A percentile compares a stretch with the other conserved stretches of the same genome.
These are phyloP conservation scores for Cyphomyrus discorhynchus DNA, from an alignment of 2,113 vertebrate genomes.

Conservation along the genomic window DNA sequence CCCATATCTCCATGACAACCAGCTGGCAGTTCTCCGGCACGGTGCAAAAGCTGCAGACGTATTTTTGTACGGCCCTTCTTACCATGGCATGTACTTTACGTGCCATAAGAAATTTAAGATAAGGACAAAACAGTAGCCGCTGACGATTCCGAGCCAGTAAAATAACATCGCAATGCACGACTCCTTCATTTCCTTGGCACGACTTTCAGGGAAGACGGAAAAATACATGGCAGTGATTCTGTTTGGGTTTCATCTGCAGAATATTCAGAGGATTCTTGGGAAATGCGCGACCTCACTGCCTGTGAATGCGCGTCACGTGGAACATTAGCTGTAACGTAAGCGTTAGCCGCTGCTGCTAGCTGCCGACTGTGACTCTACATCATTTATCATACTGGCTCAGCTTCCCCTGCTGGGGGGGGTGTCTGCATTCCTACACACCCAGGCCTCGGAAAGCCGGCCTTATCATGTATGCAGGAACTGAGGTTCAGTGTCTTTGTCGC, in stretches of 20 bases:
- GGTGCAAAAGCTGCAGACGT: constrained; percentile 14
- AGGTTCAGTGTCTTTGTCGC: neutral
- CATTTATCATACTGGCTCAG: neutral
- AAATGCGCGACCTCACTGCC: neutral
- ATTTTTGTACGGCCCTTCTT: constrained; percentile 19
- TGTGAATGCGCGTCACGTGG: neutral
- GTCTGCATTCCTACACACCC: neutral
- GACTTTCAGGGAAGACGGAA: neutral
- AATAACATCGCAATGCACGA: neutral
- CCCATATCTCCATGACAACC: constrained; percentile 61
- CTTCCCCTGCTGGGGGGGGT: neutral
- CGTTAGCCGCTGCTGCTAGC: neutral
- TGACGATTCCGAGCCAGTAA: neutral
- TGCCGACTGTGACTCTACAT: neutral
- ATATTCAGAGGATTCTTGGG: neutral
- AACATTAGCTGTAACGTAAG: neutral
- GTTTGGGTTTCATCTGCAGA: neutral
- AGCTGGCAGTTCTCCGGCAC: constrained; percentile 33
- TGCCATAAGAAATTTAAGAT: neutral
- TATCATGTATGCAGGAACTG: neutral
- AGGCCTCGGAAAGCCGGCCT: neutral
- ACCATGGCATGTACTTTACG: constrained; percentile 20
- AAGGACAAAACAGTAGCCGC: neutral
- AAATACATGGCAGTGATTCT: neutral
- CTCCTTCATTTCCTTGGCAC: neutral